Evolutionary conservation across 2,888 invertebrate species (phyloP).

Genomic region (Mellilla xanthometata): DNA sequence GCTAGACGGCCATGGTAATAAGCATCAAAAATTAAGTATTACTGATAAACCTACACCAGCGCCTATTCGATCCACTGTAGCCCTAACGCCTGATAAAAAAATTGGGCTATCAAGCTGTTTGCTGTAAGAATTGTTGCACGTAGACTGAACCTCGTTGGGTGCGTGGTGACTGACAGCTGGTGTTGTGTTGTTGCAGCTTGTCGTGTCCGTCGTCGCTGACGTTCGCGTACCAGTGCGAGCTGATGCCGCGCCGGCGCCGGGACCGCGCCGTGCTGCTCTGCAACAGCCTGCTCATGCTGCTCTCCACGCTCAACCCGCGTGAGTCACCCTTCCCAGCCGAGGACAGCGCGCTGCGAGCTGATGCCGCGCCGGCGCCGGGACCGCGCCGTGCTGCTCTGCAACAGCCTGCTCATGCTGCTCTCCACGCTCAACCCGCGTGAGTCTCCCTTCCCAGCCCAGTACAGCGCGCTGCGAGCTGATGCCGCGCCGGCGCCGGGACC

Average conservation of each 20-base stretch:
- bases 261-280: constrained; percentile 59
- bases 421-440: constrained; percentile 61
- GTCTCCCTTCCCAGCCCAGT: constrained; percentile 61
- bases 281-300: constrained; percentile 59
- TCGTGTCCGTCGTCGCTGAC: constrained; percentile 64
- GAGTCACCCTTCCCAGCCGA: constrained; percentile 63
- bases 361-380: constrained; percentile 55
- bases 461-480: constrained; percentile 65
- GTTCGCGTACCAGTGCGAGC: constrained; percentile 62
- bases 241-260: constrained; percentile 52
- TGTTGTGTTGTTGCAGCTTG: constrained; percentile 42
- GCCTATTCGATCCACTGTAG: too few species aligned
- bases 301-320: constrained; percentile 61
- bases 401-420: constrained; percentile 58
- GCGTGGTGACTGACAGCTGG: too few species aligned
- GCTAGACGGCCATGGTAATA: too few species aligned
- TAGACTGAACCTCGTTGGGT: too few species aligned
- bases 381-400: constrained; percentile 55
- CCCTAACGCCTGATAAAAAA: too few species aligned
- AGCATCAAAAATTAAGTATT: too few species aligned
- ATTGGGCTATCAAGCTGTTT: too few species aligned
- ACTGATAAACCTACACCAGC: too few species aligned
- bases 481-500: constrained; percentile 54
- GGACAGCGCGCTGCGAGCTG: constrained; percentile 64
- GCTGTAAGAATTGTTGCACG: too few species aligned